A percentile compares a stretch with the other conserved stretches of the same genome.
Evolutionary conservation across 2,113 vertebrate species (phyloP).

Genomic region (Elephas maximus): DNA sequence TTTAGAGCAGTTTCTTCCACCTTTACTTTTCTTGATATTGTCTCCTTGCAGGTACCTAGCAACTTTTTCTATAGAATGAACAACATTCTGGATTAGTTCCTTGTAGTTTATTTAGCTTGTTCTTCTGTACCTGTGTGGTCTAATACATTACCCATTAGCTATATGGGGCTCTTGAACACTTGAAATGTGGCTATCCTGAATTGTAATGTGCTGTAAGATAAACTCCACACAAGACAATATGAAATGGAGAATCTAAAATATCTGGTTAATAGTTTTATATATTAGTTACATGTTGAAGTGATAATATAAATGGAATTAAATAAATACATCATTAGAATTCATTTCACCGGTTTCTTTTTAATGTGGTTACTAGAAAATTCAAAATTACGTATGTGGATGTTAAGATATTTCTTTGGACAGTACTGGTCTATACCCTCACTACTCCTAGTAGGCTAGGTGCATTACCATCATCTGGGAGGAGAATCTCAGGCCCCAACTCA

Average conservation of each 20-base stretch:
- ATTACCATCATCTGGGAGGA: not conserved
- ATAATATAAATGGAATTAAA: not conserved
- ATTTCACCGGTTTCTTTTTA: slow-evolving; percentile 5
- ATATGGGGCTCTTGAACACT: not conserved
- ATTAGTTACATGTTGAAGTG: not conserved
- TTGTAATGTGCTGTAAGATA: not conserved
- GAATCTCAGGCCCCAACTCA: not conserved
- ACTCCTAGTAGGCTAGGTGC: not conserved
- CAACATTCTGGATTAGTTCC: not conserved
- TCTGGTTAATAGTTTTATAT: not conserved
- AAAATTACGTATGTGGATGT: not conserved
- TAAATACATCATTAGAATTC: slow-evolving; percentile 23
- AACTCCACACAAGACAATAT: not conserved
- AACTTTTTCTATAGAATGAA: not conserved
- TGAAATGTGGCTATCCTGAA: not conserved
- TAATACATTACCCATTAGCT: not conserved
- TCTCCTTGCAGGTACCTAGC: not conserved
- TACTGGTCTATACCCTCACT: not conserved
- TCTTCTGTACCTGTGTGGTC: not conserved
- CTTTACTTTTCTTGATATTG: not conserved
- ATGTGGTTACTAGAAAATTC: not conserved
- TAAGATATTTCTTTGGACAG: not conserved
- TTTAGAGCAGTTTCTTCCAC: not conserved
- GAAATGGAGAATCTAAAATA: not conserved
- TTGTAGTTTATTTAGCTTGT: not conserved